Base-by-base conservation (phyloP, 2,113 vertebrate genomes). In the Catharus minimus region DNA sequence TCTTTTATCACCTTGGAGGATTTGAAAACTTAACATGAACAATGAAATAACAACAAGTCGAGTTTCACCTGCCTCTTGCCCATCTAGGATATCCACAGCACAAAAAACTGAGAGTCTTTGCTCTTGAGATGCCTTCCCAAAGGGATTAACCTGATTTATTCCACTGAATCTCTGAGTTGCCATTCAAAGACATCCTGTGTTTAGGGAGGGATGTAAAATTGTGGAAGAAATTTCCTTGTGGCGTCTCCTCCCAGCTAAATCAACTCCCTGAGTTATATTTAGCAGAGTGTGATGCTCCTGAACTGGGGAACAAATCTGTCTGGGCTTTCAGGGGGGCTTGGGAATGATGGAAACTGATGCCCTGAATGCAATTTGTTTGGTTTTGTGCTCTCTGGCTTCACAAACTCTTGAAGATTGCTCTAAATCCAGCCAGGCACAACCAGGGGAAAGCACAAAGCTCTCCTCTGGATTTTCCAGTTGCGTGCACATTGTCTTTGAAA, bases 81-180 rank as follows among this genome's bases (percentile, higher is more conserved):
- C 21, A 13, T 13, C 36, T 72, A 1, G 9, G 47, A 69, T 17
- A 24, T 8, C 32, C 9, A 12, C 0, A 2, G 18, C 9, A 8
- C 3, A 23, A 53, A 75, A 19, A 14, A 23, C 17, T 15, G 62
- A 22, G 49, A 15, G 26, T 21, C 50, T 47, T 56, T 85, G 38
- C 26, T 57, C 39, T 88, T 50, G 33, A 50, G 46, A 21, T 73
- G 60, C 5, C 61, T 81, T 90, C 82, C 30, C 21, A 4, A 52
- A 32, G 14, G 27, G 16, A 60, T 84, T 78, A 43, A 74, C 74
- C 47, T 64, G 56, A 78, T 93, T 83, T 86, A 66, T 81, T 67
- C 68, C 23, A 7, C 1, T 27, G 30, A 28, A 30, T 36, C 20
- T 78, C 50, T 27, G 33, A 56, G 30, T 19, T 43, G 47, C 49